phyloP scores from a whole-genome alignment of 2,797 vertebrate species.

The Cryptoprocta ferox region DNA sequence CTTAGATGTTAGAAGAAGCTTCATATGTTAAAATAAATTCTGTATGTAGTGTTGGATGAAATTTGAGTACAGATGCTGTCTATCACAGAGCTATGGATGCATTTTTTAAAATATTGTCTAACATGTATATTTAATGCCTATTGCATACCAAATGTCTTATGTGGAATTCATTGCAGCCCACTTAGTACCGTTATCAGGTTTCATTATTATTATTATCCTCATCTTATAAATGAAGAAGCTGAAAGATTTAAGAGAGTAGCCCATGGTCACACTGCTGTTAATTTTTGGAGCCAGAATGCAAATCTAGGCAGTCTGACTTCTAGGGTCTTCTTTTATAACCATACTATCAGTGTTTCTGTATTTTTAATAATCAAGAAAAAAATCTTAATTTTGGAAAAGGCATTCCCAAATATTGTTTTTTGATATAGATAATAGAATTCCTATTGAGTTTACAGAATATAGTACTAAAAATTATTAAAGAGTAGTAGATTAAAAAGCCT shows the following conservation, averaged over 20 bases:
- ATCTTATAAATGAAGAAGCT: not conserved
- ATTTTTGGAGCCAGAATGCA: conserved; percentile 20
- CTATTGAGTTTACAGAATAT: conserved; percentile 54
- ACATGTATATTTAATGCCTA: not conserved
- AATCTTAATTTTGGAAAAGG: conserved; percentile 54
- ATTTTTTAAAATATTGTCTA: not conserved
- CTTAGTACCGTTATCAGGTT: not conserved
- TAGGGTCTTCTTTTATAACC: conserved; percentile 21
- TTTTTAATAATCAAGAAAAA: conserved; percentile 36
- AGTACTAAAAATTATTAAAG: conserved; percentile 58
- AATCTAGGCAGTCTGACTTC: conserved; percentile 56
- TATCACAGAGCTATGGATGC: not conserved
- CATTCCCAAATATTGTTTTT: conserved; percentile 11
- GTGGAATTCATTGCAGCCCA: not conserved
- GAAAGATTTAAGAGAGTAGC: not conserved
- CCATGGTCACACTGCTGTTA: conserved; percentile 35
- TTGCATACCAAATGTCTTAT: not conserved
- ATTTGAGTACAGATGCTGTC: not conserved
- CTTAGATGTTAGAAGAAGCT: not conserved
- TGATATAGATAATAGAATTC: conserved; percentile 40
- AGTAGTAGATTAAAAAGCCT: conserved; percentile 44
- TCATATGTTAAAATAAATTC: not conserved
- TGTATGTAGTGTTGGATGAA: not conserved
- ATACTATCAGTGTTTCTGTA: conserved; percentile 30
- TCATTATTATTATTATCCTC: not conserved